These are phyloP conservation scores for Carassius carassius DNA, from an alignment of 2,113 vertebrate species.

Conservation along the genomic window DNA sequence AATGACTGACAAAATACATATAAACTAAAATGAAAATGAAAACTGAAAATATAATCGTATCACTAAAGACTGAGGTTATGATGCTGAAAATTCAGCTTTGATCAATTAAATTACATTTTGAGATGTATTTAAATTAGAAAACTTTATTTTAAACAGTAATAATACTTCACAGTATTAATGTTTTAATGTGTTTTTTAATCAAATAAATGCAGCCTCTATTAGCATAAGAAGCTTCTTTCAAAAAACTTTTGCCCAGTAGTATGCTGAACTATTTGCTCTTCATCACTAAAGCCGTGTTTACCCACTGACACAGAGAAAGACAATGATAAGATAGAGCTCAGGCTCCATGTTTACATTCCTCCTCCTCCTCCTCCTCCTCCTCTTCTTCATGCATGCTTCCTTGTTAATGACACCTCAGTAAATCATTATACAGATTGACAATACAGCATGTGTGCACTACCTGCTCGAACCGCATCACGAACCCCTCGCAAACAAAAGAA, in stretches of 20 bases:
- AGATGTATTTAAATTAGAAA: no score
- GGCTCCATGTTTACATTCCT: constrained; percentile 56
- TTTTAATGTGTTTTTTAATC: no score
- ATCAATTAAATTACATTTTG: no score
- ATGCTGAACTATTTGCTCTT: neutral
- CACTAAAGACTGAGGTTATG: neutral
- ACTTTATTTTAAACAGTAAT: no score
- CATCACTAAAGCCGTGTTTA: constrained; percentile 32
- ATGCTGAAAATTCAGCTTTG: neutral
- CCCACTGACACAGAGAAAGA: constrained; percentile 48
- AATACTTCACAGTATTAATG: no score
- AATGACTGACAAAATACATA: no score
- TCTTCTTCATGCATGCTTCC: neutral
- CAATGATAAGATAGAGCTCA: constrained; percentile 53
- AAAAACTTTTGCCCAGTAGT: neutral
- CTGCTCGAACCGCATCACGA: neutral
- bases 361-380: constrained; percentile 16
- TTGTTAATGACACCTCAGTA: neutral
- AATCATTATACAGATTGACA: constrained; percentile 22
- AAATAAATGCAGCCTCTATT: neutral
- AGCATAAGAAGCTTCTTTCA: neutral
- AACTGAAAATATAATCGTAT: neutral
- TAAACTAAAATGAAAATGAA: no score
- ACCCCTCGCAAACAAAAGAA: neutral
- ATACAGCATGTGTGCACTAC: neutral